Evolutionary conservation across 1,140 invertebrate genomes (phyloP).

Genomic region (Trypoxylus dichotomus): DNA sequence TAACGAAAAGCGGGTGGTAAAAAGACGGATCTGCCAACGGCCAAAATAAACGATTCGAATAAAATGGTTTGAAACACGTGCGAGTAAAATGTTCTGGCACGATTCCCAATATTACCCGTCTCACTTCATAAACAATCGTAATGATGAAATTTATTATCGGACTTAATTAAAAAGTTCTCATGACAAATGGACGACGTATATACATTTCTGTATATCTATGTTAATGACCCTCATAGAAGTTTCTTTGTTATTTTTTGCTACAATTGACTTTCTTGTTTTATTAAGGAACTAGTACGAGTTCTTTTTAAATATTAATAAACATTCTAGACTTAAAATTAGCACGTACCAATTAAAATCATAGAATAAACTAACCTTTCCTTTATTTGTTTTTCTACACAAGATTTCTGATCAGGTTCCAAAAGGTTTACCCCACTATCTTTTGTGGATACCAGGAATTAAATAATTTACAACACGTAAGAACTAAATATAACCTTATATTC

Average conservation of each 20-base stretch:
- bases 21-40: constrained; percentile 14
- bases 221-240: neutral
- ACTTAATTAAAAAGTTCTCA: neutral
- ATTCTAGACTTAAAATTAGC: too few species aligned
- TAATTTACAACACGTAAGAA: too few species aligned
- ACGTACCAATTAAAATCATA: too few species aligned
- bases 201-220: neutral
- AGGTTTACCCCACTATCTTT: too few species aligned
- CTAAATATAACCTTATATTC: too few species aligned
- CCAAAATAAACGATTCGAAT: constrained; percentile 25
- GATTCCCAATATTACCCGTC: constrained; percentile 22
- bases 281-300: too few species aligned
- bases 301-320: too few species aligned
- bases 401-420: too few species aligned
- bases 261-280: neutral
- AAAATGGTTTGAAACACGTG: constrained; percentile 26
- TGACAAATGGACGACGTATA: neutral
- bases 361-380: too few species aligned
- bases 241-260: neutral
- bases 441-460: too few species aligned
- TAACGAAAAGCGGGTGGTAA: neutral
- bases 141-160: constrained; percentile 9
- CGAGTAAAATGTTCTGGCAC: constrained; percentile 16
- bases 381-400: too few species aligned
- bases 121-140: constrained; percentile 28